Base-by-base conservation (phyloP, 2,113 vertebrate species). In the Pseudorectes ferrugineus region DNA sequence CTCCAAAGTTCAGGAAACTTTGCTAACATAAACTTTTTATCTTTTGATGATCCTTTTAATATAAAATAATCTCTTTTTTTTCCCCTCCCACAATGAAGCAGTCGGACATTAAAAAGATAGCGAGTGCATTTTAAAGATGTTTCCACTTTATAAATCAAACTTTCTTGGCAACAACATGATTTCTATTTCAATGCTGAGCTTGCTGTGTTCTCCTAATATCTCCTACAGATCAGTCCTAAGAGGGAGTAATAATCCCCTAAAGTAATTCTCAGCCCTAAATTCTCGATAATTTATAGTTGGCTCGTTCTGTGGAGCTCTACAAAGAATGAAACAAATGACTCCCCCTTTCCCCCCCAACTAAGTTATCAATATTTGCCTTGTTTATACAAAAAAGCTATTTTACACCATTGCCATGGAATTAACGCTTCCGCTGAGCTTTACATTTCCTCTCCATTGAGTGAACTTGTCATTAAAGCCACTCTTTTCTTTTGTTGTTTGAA, bases 101-200 rank as follows among this genome's bases (percentile, higher is more conserved):
- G 89, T 48, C 84, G 87, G 88, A 97, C 95, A 92, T 95, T 94
- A 94, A 93, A 95, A 93, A 97, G 97, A 97, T 96, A 97, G 91
- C 79, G 85, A 97, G 93, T 7, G 72, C 97, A 98, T 98, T 98
- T 98, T 98, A 97, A 98, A 98, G 97, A 98, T 98, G 98, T 98
- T 98, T 98, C 97, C 98, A 98, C 98, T 97, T 98, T 98, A 98
- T 98, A 98, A 98, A 98, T 98, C 98, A 98, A 83, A 72, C 16
- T 73, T 95, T 91, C 95, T 97, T 98, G 98, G 97, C 98, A 98
- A 97, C 93, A 93, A 89, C 95, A 61, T 25, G 42, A 77, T 93
- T 96, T 88, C 93, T 66, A 65, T 92, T 96, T 77, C 92, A 92
- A 54, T 91, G 88, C 58, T 71, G 92, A 95, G 91, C 78, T 96